Conservation (phyloP, 2,888 invertebrate species). For the Ceratothoa steindachneri region DNA sequence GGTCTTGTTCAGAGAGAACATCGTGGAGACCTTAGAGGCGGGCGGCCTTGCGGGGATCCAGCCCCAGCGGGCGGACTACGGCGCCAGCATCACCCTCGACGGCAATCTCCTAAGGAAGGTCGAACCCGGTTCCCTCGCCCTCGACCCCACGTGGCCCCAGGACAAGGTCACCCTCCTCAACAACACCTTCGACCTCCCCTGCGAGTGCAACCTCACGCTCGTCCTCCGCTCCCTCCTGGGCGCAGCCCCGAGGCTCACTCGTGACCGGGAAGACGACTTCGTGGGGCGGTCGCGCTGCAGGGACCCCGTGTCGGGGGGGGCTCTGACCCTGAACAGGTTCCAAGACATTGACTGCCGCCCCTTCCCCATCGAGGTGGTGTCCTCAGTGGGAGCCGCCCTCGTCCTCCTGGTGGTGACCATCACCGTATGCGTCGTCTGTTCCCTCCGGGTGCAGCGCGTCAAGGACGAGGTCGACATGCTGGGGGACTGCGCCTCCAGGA, state of each 20-base stretch:
- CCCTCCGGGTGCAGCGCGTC: slow-evolving; percentile 22
- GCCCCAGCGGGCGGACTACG: slow-evolving; percentile 8
- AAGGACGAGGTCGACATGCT: slow-evolving; percentile 39
- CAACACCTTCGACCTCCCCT: slow-evolving; percentile 34
- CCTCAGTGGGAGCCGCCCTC: slow-evolving; percentile 10
- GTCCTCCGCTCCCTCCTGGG: slow-evolving; percentile 21
- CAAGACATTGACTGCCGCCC: slow-evolving; percentile 21
- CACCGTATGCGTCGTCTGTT: slow-evolving; percentile 28
- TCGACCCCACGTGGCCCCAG: slow-evolving; percentile 11
- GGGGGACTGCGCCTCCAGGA: slow-evolving; percentile 31
- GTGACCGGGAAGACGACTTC: too few species aligned
- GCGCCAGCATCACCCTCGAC: slow-evolving; percentile 35
- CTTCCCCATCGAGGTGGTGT: slow-evolving; percentile 23
- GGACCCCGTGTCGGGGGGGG: too few species aligned
- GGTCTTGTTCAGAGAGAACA: slow-evolving; percentile 65
- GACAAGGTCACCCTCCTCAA: slow-evolving; percentile 31
- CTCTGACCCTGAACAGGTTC: not conserved
- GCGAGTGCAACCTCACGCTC: slow-evolving; percentile 24
- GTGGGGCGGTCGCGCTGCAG: too few species aligned
- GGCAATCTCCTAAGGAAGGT: slow-evolving; percentile 27
- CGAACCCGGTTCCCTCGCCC: slow-evolving; percentile 24
- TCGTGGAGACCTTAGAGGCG: slow-evolving; percentile 59
- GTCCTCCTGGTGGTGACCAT: slow-evolving; percentile 21
- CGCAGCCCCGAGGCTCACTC: too few species aligned
- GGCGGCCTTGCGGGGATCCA: slow-evolving; percentile 63